These are phyloP conservation scores for Lochmaea crataegi DNA, from an alignment of 2,888 invertebrate species.

Conservation along the genomic window DNA sequence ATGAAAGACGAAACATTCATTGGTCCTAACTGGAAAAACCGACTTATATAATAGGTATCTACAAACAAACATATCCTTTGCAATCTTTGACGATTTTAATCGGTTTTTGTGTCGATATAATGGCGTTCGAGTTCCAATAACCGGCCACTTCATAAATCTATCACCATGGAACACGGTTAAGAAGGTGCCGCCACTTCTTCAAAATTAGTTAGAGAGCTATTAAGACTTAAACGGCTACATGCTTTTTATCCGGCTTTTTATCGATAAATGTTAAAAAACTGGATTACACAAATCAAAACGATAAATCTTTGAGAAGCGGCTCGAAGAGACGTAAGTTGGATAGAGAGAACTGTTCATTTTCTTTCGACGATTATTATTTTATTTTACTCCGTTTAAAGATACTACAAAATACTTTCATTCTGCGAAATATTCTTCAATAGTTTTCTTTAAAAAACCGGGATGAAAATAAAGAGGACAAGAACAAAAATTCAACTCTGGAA, in stretches of 20 bases:
- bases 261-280: conserved; percentile 45
- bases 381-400: too few species aligned
- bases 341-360: not conserved
- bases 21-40: not conserved
- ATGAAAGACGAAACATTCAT: not conserved
- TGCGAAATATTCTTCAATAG: too few species aligned
- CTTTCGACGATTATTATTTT: not conserved
- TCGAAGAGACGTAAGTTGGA: not conserved
- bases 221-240: conserved; percentile 41
- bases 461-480: too few species aligned
- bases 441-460: too few species aligned
- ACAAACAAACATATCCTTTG: not conserved
- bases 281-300: conserved; percentile 46
- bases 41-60: not conserved
- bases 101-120: conserved; percentile 4
- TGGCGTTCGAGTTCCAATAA: conserved; percentile 17
- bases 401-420: too few species aligned
- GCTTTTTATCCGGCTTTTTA: conserved; percentile 39
- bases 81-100: not conserved
- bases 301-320: conserved; percentile 30
- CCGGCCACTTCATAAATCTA: conserved; percentile 58
- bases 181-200: conserved; percentile 49
- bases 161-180: conserved; percentile 44
- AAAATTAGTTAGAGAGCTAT: conserved; percentile 44
- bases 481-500: too few species aligned